Conservation (phyloP, 2,888 invertebrate species). For the Euproctis similis region DNA sequence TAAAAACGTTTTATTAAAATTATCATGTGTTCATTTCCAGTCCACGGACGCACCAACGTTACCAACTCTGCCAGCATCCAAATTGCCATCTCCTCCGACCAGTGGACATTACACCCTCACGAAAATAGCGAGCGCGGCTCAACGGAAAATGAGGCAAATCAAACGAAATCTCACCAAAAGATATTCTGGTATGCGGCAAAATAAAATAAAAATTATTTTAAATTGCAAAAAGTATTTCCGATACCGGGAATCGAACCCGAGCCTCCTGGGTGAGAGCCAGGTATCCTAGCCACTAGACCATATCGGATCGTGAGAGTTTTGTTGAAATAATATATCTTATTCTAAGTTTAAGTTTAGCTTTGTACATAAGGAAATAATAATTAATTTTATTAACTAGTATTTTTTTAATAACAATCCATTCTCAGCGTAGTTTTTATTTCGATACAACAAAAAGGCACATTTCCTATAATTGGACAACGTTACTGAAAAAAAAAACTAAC, state of each 20-base stretch:
- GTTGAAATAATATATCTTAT: no score
- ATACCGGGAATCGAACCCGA: conserved; percentile 79
- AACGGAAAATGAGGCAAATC: conserved; percentile 78
- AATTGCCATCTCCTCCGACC: conserved; percentile 78
- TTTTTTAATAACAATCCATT: no score
- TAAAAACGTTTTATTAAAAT: no score
- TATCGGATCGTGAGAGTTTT: conserved; percentile 53
- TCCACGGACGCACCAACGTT: conserved; percentile 31
- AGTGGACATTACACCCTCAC: conserved; percentile 80
- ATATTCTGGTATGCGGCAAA: conserved; percentile 46
- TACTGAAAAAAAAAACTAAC: no score
- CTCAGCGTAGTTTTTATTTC: no score
- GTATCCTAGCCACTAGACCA: conserved; percentile 79
- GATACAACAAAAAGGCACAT: no score
- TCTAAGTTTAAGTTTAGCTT: no score
- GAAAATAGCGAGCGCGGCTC: conserved; percentile 78
- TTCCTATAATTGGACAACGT: no score
- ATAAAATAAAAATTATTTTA: background rate
- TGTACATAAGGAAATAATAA: no score
- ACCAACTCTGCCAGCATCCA: conserved; percentile 50
- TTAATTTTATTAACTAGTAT: no score
- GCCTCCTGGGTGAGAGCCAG: conserved; percentile 78
- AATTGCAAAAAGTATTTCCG: conserved; percentile 55
- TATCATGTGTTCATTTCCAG: conserved; percentile 18
- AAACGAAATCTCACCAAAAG: conserved; percentile 80